Evolutionary conservation across 2,888 invertebrate genomes (phyloP), one percentile per base, ranked within the genome.

Genomic region (Pammene aurita): DNA sequence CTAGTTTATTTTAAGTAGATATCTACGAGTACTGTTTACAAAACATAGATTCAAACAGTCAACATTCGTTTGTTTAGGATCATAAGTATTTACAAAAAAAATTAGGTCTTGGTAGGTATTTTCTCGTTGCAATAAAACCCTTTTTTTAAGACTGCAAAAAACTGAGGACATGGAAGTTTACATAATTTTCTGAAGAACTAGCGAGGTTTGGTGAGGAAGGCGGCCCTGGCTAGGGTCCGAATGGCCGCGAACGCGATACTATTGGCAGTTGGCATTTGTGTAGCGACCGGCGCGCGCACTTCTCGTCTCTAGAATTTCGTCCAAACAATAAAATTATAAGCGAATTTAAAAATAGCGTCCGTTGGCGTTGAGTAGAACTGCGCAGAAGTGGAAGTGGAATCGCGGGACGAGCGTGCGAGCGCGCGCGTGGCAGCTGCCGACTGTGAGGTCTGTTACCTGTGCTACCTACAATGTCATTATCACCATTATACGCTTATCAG

Each of bases 241-340:
- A 50, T 14, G 34, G 57, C 64, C 13, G 63, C 70, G 65, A 66
- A 71, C 77, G 78, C 77, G 78, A 77, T 82, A 84, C 81, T 80
- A 81, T 80, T 78, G 78, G 78, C 76, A 75, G 76, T 80, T 80
- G 85, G 88, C 90, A 88, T 90, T 90, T 89, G 87, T 84, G 82
- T 76, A 78, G 81, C 84, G 84, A 79, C 84, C 86, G 87, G 82
- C 88, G 89, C 80, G 86, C 84, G 84, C 83, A 85, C 88, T 88
- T 88, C 92, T 91, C 92, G 91, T 85, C 78, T 86, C 81, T 80
- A 79, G 81, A 84, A 85, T 91, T 89, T 89, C 84, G 88, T 84
- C 85, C 81, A 89, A 92, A 92, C 90, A 92, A 92, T 92, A 90
- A 92, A 91, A 90, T 92, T 91, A 91, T 92, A 91, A 87, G 87